Evolutionary conservation across 2,888 invertebrate genomes (phyloP).

Genomic region (Caenorhabditis zanzibari): DNA sequence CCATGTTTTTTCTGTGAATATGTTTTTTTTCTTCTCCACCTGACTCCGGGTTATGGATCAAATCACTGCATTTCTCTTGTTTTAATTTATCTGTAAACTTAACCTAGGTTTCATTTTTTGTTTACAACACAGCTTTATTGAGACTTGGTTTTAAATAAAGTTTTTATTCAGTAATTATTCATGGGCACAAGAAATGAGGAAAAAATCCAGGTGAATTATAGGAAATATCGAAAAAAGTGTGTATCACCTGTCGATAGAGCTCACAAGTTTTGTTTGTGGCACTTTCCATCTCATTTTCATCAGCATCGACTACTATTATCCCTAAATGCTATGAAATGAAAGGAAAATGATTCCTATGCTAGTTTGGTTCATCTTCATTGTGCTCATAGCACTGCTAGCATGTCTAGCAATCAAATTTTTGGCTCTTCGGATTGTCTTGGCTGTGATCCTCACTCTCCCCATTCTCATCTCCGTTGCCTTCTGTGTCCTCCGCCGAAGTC

Average conservation of each 20-base stretch:
- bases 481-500: slow-evolving; percentile 44
- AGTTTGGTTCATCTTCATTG: slow-evolving; percentile 60
- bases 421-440: slow-evolving; percentile 55
- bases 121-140: slow-evolving; percentile 27
- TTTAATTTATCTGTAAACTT: slow-evolving; percentile 19
- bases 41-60: slow-evolving; percentile 24
- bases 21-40: background rate
- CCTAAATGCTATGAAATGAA: slow-evolving; percentile 28
- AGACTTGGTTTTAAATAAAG: slow-evolving; percentile 17
- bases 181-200: slow-evolving; percentile 5
- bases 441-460: slow-evolving; percentile 34
- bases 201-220: slow-evolving; percentile 38
- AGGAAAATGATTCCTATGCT: slow-evolving; percentile 61
- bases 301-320: background rate
- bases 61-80: slow-evolving; percentile 48
- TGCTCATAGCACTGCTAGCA: slow-evolving; percentile 56
- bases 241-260: slow-evolving; percentile 44
- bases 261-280: slow-evolving; percentile 23
- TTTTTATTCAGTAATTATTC: slow-evolving; percentile 22
- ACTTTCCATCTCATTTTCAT: background rate
- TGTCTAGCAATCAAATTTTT: slow-evolving; percentile 58
- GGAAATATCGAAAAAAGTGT: slow-evolving; percentile 25
- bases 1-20: slow-evolving; percentile 15
- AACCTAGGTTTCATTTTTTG: slow-evolving; percentile 23
- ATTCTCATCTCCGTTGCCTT: slow-evolving; percentile 40